Percentiles rank a stretch among this genome's conserved stretches.
These are phyloP conservation scores for Hylaeus volcanicus DNA, from an alignment of 1,140 invertebrate species.

Conservation along the genomic window DNA sequence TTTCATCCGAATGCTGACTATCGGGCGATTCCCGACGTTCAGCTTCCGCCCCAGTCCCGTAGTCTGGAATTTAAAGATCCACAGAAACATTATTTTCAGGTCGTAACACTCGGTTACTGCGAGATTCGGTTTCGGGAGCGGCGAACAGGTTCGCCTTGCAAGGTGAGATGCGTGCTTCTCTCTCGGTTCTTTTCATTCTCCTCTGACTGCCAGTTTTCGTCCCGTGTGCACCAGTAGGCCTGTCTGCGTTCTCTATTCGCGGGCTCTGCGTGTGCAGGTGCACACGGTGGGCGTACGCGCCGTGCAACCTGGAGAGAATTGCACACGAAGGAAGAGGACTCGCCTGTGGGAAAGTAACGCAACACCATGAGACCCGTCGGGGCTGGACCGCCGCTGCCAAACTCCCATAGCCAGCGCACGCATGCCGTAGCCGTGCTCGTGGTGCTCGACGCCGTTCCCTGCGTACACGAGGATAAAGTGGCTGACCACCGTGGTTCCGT, in stretches of 20 bases:
- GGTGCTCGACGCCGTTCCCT: constrained; percentile 36
- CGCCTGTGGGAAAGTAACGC: constrained; percentile 79
- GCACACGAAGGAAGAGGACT: constrained; percentile 53
- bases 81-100: constrained; percentile 62
- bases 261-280: constrained; percentile 50
- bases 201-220: too few relatives aligned
- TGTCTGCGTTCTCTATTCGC: background rate
- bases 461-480: constrained; percentile 51
- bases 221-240: too few relatives aligned
- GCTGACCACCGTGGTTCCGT: constrained; percentile 70
- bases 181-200: background rate
- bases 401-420: constrained; percentile 68
- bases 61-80: constrained; percentile 57
- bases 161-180: constrained; percentile 69
- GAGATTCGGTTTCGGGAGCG: constrained; percentile 57
- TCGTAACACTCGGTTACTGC: constrained; percentile 55
- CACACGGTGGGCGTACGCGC: constrained; percentile 60
- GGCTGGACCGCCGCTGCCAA: constrained; percentile 75
- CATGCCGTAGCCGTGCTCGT: constrained; percentile 35
- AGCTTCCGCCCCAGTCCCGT: constrained; percentile 8
- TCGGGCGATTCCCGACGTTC: background rate
- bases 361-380: constrained; percentile 75
- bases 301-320: constrained; percentile 52
- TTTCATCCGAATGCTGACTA: background rate
- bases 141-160: constrained; percentile 74